Evolutionary conservation across 2,113 vertebrate species (phyloP), one percentile per base, ranked within the genome.

Genomic region (Ceuthmochares aereus): DNA sequence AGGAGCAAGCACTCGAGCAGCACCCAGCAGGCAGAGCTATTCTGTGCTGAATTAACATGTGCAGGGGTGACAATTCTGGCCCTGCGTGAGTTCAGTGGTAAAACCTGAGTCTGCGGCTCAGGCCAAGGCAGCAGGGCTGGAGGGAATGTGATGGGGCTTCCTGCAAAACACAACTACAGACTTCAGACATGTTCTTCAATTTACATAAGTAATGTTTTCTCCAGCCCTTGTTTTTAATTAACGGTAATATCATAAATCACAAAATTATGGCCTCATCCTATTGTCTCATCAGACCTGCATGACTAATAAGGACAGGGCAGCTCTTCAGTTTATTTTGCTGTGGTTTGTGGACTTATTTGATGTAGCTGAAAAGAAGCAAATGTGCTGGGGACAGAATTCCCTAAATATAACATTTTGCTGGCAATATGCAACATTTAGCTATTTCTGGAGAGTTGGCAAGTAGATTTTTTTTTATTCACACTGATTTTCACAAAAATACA

Each of bases 141-240:
- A 58, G 79, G 75, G 68, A 62, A 42, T 68, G 62, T 70, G 49
- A 66, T 95, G 75, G 37, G 23, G 55, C 59, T 88, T 91, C 43
- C 81, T 85, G 70, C 36, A 66, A 58, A 90, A 69, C 40, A 69
- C 47, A 82, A 6, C 87, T 78, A 64, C 66, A 87, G 84, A 78
- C 60, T 91, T 18, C 55, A 83, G 3, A 25, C 0, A 0, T 73
- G 29, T 80, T 69, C 63, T 95, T 83, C 87, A 83, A 16, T 95
- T 87, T 82, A 30, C 51, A 70, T 90, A 66, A 75, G 68, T 84
- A 86, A 91, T 94, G 51, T 40, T 95, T 93, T 93, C 79, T 87
- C 40, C 73, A 85, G 47, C 56, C 29, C 11, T 12, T 1, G 4
- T 72, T 90, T 95, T 85, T 80, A 85, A 88, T 91, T 62, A 62